Base-by-base conservation (phyloP, 2,113 vertebrate genomes). In the Zapornia atra region DNA sequence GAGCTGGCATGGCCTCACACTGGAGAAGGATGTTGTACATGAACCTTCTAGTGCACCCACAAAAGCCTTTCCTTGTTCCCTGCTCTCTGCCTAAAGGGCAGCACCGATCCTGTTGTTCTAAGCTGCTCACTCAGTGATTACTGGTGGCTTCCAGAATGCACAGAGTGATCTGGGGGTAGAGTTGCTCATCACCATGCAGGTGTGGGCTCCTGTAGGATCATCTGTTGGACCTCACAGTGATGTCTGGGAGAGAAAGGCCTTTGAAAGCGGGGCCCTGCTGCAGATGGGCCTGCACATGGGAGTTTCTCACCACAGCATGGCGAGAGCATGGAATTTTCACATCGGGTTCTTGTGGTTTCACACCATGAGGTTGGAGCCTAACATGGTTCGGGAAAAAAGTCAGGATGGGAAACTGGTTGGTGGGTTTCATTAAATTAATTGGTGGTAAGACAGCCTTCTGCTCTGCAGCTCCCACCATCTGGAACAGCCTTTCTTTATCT, bases 401-500 rank as follows among this genome's bases (percentile, higher is more conserved):
- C 33, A 25, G 94, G 76, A 94, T 92, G 79, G 65, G 96, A 96
- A 97, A 93, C 95, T 96, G 77, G 94, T 82, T 95, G 91, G 91
- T 95, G 97, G 82, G 61, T 95, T 93, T 88, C 87, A 61, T 96
- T 95, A 91, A 94, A 94, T 92, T 96, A 96, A 95, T 93, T 91
- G 92, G 68, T 92, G 90, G 90, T 65, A 78, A 94, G 89, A 91
- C 87, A 95, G 94, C 84, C 91, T 96, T 96, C 95, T 97, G 95
- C 90, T 96, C 87, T 88, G 87, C 85, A 92, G 79, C 48, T 96
- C 87, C 71, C 4, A 0, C 93, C 93, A 93, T 95, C 96, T 96
- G 95, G 87, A 97, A 90, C 93, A 95, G 92, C 40, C 92, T 95
- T 97, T 89, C 92, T 96, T 91, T 94, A 84, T 94, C 92, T 95